Evolutionary conservation across 1,140 invertebrate genomes (phyloP), one percentile per base, ranked within the genome.

Genomic region (Meloidogyne exigua): DNA sequence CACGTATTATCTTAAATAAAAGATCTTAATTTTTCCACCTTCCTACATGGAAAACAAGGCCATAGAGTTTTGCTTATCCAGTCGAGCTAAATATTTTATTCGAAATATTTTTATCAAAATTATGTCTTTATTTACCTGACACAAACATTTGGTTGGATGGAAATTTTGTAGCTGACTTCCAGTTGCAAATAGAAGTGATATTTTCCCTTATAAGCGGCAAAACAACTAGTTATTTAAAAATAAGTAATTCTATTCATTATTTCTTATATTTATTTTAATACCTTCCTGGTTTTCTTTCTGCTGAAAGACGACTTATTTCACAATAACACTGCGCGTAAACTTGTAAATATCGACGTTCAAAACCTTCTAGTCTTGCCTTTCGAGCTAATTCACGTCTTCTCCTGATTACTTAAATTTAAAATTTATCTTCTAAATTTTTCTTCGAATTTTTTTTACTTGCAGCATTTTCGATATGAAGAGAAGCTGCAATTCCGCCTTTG

Each of bases 261-360:
- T 71, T 49, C 28, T 49, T 76, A 39, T 21, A 49, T 25, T 32
- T 23, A 32, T 73, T 7, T 73, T n/a, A 12, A 32, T 21, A 73
- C 71, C 71, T 85, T 36, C 85, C 85, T 10, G 42, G 62, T 44
- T 80, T 82, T 25, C 85, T 70, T 57, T 84, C 83, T 0, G 83
- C 85, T 12, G 85, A 87, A 63, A 86, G 66, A 23, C 71, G 75
- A 39, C 83, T 83, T 26, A 87, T 75, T 57, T 85, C 85, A 75
- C 85, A 86, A 64, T 83, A 85, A 69, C 85, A 86, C 64, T 87
- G 85, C 4, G 85, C 85, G 26, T 86, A 87, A 3, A 84, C 85
- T 70, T 87, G 83, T 3, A 81, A 49, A 79, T 85, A 84, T 0
- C 83, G 82, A 49, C 83, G 26, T 36, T 77, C 71, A 39, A 44